A percentile compares a stretch with the other conserved stretches of the same genome.
Evolutionary conservation across 1,140 invertebrate genomes (phyloP).

Genomic region (Gerris buenoi): DNA sequence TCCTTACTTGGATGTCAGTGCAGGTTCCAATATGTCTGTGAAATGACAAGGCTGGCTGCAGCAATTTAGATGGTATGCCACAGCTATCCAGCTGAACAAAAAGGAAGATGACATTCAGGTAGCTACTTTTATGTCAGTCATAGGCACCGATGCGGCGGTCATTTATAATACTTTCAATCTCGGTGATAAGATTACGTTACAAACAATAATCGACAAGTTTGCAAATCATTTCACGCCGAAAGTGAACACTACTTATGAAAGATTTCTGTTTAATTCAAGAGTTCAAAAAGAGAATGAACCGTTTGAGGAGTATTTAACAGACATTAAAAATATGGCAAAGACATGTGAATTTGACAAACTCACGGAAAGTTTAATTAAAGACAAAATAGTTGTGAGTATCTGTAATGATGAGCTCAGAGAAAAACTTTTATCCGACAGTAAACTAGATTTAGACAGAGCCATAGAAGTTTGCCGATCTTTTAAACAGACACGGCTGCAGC

Average conservation of each 20-base stretch:
- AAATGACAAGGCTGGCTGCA: not conserved
- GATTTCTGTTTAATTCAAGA: not conserved
- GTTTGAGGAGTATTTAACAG: not conserved
- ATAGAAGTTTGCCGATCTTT: not conserved
- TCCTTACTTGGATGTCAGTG: not conserved
- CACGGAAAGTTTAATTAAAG: not conserved
- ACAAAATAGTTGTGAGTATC: not conserved
- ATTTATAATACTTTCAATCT: not conserved
- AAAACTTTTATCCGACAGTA: not conserved
- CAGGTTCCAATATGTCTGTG: not conserved
- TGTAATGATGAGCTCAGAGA: not conserved
- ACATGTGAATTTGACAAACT: not conserved
- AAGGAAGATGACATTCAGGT: not conserved
- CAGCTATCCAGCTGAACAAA: not conserved
- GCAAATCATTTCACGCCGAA: not conserved
- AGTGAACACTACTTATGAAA: not conserved
- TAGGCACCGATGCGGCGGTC: not conserved
- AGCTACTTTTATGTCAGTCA: not conserved
- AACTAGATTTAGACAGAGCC: not conserved
- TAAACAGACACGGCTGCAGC: not conserved
- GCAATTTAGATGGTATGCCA: not conserved
- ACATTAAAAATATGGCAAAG: not conserved
- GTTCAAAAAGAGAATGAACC: not conserved
- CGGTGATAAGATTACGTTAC: not conserved
- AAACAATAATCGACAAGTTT: not conserved